Conservation (phyloP, 2,797 vertebrate genomes). For the Urosaurus nigricauda region DNA sequence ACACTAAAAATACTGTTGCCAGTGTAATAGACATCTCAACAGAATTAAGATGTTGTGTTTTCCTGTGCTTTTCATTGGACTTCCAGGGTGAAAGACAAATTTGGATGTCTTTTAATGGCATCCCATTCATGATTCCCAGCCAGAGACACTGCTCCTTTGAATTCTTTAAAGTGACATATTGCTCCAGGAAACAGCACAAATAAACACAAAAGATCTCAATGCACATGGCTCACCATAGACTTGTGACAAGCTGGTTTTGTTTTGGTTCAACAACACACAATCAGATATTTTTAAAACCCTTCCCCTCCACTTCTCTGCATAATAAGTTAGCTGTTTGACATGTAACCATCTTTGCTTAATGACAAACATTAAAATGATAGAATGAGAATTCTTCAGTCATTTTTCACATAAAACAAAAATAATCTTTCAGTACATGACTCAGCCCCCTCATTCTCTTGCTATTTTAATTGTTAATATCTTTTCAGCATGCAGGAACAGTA, state of each 20-base stretch:
- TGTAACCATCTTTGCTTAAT: slow-evolving; percentile 6
- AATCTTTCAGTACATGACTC: slow-evolving; percentile 46
- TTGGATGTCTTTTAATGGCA: neutral
- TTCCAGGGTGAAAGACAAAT: too few species aligned
- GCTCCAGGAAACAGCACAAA: too few species aligned
- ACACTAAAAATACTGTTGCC: too few species aligned
- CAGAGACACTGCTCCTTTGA: too few species aligned
- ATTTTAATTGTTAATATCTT: slow-evolving; percentile 72
- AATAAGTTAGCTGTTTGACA: slow-evolving; percentile 41
- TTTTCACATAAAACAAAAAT: slow-evolving; percentile 48
- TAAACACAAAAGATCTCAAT: neutral
- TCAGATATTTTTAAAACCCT: slow-evolving; percentile 40
- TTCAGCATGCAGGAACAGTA: slow-evolving; percentile 63
- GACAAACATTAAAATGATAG: slow-evolving; percentile 56
- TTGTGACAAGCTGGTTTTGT: slow-evolving; percentile 15
- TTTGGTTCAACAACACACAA: slow-evolving; percentile 47
- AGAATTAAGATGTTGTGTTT: too few species aligned
- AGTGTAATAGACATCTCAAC: too few species aligned
- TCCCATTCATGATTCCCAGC: neutral
- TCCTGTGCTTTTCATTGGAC: too few species aligned
- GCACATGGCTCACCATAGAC: slow-evolving; percentile 15
- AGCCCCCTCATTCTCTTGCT: neutral
- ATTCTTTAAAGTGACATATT: too few species aligned
- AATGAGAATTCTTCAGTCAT: slow-evolving; percentile 55
- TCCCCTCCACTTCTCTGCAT: rapidly evolving